These are phyloP conservation scores for Cephus pygmeus DNA, from an alignment of 2,888 invertebrate species.

Conservation along the genomic window DNA sequence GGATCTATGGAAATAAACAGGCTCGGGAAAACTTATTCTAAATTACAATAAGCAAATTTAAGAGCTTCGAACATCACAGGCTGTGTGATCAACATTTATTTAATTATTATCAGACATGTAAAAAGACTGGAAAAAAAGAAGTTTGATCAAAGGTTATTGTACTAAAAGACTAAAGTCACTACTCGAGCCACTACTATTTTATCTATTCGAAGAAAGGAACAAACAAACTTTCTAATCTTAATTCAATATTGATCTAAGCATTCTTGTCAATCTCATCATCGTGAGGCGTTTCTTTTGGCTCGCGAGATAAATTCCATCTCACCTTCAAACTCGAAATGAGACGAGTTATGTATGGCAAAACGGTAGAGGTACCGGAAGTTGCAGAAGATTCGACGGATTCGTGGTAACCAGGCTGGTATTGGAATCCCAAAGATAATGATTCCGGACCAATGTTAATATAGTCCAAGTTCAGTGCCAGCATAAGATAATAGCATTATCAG, in stretches of 20 bases:
- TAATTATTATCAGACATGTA: no score
- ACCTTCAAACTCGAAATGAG: slow-evolving; percentile 80
- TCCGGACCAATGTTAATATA: not conserved
- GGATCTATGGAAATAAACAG: not conserved
- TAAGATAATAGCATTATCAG: not conserved
- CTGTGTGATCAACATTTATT: no score
- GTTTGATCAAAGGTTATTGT: no score
- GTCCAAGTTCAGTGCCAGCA: not conserved
- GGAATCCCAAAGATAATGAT: not conserved
- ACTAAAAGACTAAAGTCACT: no score
- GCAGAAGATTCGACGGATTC: slow-evolving; percentile 58
- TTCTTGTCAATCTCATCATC: not conserved
- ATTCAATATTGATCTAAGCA: not conserved
- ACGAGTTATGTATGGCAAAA: slow-evolving; percentile 77
- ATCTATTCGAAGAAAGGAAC: not conserved
- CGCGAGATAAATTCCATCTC: slow-evolving; percentile 62
- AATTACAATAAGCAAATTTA: no score
- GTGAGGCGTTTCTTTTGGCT: not conserved
- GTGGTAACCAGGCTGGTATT: slow-evolving; percentile 57
- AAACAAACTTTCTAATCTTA: not conserved
- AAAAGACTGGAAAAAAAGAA: no score
- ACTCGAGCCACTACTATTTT: not conserved
- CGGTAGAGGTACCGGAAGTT: slow-evolving; percentile 64
- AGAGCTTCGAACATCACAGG: no score
- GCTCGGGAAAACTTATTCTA: not conserved